These are phyloP conservation scores for Meloidogyne exigua DNA, from an alignment of 1,140 invertebrate species.

Conservation along the genomic window DNA sequence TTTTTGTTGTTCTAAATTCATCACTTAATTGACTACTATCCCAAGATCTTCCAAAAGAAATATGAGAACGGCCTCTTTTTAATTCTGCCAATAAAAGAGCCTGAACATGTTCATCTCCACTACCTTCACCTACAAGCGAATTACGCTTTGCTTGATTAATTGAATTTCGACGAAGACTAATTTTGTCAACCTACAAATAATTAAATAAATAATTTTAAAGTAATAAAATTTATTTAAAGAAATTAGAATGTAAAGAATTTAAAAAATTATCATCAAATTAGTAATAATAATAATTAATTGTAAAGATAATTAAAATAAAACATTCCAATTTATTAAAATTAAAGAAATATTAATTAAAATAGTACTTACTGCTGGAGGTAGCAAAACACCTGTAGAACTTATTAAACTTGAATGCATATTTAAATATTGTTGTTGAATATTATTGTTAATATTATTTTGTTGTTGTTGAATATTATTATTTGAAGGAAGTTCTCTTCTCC, in stretches of 20 bases:
- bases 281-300: no score
- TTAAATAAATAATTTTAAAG: no score
- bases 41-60: slow-evolving; percentile 25
- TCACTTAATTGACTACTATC: slow-evolving; percentile 4
- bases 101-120: slow-evolving; percentile 19
- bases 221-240: no score
- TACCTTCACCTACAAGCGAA: slow-evolving; percentile 7
- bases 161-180: neutral
- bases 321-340: no score
- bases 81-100: slow-evolving; percentile 11
- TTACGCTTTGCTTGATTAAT: slow-evolving; percentile 4
- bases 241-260: no score
- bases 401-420: neutral
- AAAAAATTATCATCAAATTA: no score
- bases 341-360: neutral
- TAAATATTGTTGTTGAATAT: neutral
- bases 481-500: slow-evolving; percentile 1
- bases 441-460: neutral
- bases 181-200: neutral
- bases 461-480: neutral
- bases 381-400: neutral
- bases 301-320: no score
- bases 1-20: slow-evolving; percentile 9
- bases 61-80: slow-evolving; percentile 30
- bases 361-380: neutral